A percentile compares a stretch with the other conserved stretches of the same genome.
These are phyloP conservation scores for Parambassis ranga DNA, from an alignment of 2,797 vertebrate species.

Conservation along the genomic window DNA sequence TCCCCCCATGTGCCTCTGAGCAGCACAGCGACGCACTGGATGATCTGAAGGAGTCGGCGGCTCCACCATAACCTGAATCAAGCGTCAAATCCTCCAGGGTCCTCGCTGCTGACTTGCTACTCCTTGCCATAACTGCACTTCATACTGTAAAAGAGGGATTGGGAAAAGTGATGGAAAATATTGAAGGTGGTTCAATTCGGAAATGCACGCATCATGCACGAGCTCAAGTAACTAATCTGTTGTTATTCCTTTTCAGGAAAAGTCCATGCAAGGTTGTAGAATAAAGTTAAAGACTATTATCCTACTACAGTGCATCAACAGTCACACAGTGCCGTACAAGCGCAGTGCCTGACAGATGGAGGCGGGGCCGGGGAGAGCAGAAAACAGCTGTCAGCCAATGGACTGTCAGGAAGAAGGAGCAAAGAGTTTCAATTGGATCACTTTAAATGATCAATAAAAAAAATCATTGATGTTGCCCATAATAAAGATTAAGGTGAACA, in stretches of 20 bases:
- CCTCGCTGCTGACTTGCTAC: conserved; percentile 91
- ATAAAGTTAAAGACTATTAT: conserved; percentile 53
- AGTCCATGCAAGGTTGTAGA: conserved; percentile 19
- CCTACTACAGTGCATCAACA: conserved; percentile 51
- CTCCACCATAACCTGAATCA: conserved; percentile 99
- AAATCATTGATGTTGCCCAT: conserved; percentile 10
- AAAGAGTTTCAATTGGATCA: conserved; percentile 55
- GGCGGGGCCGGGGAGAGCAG: conserved; percentile 53
- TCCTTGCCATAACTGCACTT: conserved; percentile 93
- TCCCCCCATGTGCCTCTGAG: conserved; percentile 90
- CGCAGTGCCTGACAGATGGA: conserved; percentile 61
- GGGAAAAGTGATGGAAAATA: conserved; percentile 48
- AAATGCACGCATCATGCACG: conserved; percentile 1
- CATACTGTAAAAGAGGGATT: conserved; percentile 84
- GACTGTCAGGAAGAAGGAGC: conserved; percentile 24
- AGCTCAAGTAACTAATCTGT: not conserved
- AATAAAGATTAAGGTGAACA: conserved; percentile 4
- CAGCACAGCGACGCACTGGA: conserved; percentile 97
- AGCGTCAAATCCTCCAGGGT: conserved; percentile 99
- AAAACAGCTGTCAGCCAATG: conserved; percentile 66
- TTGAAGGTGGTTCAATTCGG: not conserved
- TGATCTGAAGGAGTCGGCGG: conserved; percentile 96
- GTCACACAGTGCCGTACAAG: conserved; percentile 32
- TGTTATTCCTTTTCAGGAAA: not conserved
- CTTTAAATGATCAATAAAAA: conserved; percentile 26